Evolutionary conservation across 1,140 invertebrate genomes (phyloP).

Genomic region (Bemisia tabaci): DNA sequence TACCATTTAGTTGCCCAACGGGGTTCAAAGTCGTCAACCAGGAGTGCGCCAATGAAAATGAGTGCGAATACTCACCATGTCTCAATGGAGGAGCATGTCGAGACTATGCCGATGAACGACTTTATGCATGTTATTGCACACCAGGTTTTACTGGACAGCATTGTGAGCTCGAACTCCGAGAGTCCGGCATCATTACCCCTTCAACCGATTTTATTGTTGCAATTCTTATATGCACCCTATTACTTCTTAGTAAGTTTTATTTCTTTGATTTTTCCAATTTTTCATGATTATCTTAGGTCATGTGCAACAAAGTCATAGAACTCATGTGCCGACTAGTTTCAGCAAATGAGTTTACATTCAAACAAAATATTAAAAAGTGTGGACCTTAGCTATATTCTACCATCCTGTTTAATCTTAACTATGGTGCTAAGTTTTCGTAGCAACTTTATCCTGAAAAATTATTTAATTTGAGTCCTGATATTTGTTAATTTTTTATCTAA

Average conservation of each 20-base stretch:
- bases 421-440: too few species aligned
- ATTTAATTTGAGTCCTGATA: too few species aligned
- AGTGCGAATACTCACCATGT: constrained; percentile 54
- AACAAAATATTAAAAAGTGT: too few species aligned
- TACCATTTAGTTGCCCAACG: constrained; percentile 46
- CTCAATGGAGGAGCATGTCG: constrained; percentile 55
- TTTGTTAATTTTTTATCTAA: too few species aligned
- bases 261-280: constrained; percentile 10
- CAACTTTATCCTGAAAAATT: too few species aligned
- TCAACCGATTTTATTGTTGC: constrained; percentile 72
- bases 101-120: constrained; percentile 50
- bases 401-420: too few species aligned
- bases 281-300: too few species aligned
- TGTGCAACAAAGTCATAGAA: too few species aligned
- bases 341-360: too few species aligned
- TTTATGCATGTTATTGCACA: constrained; percentile 61
- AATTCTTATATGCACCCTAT: constrained; percentile 56
- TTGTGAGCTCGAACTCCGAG: constrained; percentile 58
- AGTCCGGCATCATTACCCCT: constrained; percentile 59
- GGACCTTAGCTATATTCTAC: too few species aligned
- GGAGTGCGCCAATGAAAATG: constrained; percentile 58
- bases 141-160: constrained; percentile 58
- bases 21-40: constrained; percentile 45
- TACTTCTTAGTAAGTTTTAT: constrained; percentile 54
- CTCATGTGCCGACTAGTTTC: too few species aligned